These are phyloP conservation scores for Xanthorhoe designata DNA, from an alignment of 2,888 invertebrate species.

Conservation along the genomic window DNA sequence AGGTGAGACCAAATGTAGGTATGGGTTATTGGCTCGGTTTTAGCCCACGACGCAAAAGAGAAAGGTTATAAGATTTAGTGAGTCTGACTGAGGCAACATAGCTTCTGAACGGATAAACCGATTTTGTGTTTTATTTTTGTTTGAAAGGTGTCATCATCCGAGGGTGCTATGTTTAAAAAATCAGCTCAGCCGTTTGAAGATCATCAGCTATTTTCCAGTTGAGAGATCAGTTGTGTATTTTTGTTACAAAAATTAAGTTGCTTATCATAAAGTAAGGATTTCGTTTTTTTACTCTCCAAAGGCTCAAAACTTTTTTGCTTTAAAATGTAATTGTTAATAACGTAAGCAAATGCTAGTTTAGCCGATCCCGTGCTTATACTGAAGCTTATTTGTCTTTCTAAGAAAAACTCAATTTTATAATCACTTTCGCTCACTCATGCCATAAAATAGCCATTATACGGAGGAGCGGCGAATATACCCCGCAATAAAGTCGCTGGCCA, in stretches of 20 bases:
- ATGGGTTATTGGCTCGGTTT: background rate
- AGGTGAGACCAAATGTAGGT: background rate
- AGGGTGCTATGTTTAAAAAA: no score
- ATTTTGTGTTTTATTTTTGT: background rate
- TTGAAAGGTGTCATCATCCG: no score
- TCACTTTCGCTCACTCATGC: conserved; percentile 39
- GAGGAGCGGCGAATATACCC: conserved; percentile 45
- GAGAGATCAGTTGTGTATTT: no score
- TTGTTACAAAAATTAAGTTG: no score
- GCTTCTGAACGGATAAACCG: no score
- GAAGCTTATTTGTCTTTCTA: conserved; percentile 32
- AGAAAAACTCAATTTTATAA: conserved; percentile 36
- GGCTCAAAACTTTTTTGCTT: background rate
- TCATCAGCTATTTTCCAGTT: no score
- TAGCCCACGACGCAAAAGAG: no score
- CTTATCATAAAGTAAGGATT: no score
- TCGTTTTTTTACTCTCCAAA: no score
- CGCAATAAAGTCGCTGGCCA: conserved; percentile 65
- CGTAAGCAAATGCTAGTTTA: background rate
- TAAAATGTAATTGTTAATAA: background rate
- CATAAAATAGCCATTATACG: conserved; percentile 40
- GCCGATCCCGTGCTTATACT: conserved; percentile 21
- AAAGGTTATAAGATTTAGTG: no score
- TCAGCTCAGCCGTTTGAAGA: no score
- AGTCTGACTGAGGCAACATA: no score